These are phyloP conservation scores for Semnornis frantzii DNA, from an alignment of 2,113 vertebrate species.

Conservation along the genomic window DNA sequence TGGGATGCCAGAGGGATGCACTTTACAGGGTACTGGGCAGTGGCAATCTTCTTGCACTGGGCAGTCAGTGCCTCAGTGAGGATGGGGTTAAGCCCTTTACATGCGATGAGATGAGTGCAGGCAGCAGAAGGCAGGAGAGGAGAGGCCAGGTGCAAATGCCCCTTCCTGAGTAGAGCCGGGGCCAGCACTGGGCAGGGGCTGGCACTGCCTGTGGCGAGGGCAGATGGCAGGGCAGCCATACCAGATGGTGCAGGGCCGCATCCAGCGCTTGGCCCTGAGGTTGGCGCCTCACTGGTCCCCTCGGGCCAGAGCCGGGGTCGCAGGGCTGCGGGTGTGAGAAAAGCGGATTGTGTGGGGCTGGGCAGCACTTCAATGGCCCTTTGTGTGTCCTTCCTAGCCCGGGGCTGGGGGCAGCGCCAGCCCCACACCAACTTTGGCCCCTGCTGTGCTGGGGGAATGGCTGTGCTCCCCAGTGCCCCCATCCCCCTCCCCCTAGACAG, in stretches of 20 bases:
- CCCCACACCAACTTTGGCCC: neutral
- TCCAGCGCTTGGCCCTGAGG: fast-evolving
- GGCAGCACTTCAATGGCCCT: slow-evolving; percentile 1
- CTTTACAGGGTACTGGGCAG: fast-evolving
- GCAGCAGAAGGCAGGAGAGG: slow-evolving; percentile 34
- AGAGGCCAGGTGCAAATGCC: slow-evolving; percentile 21
- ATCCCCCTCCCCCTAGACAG: neutral
- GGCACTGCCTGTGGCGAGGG: neutral
- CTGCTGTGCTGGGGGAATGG: neutral
- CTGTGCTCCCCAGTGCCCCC: neutral
- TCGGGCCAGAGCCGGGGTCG: neutral
- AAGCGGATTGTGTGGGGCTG: slow-evolving; percentile 33
- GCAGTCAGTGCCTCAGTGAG: fast-evolving
- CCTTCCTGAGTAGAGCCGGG: neutral
- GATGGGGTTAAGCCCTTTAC: slow-evolving; percentile 37
- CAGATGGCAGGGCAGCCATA: slow-evolving; percentile 17
- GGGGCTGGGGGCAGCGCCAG: neutral
- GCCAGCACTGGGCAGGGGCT: neutral
- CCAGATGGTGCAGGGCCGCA: neutral
- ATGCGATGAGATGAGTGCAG: neutral
- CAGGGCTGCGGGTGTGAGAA: neutral
- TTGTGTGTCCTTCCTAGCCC: neutral
- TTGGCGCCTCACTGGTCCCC: neutral
- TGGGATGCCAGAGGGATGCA: fast-evolving
- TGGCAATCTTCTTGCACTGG: fast-evolving